A percentile compares a stretch with the other conserved stretches of the same genome.
Conservation (phyloP, 2,797 vertebrate species). For the Anguilla marmorata region DNA sequence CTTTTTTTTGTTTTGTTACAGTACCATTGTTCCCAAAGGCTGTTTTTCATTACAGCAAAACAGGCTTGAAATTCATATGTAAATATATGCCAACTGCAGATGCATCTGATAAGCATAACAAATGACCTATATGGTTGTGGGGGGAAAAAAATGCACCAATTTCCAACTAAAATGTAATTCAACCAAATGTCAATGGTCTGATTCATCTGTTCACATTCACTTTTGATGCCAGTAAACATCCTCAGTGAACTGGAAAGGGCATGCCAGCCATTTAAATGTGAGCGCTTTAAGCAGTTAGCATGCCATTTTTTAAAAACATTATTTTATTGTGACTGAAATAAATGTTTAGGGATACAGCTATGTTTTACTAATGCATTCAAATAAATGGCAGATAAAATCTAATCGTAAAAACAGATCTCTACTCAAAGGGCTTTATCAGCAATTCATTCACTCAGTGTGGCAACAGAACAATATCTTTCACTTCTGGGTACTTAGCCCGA, state of each 20-base stretch:
- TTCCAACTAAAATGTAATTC: not conserved
- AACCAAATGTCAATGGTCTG: not conserved
- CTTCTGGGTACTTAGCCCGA: not conserved
- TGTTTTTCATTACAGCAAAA: not conserved
- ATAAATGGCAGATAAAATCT: not conserved
- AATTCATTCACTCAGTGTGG: not conserved
- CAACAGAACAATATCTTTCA: not conserved
- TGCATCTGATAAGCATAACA: not conserved
- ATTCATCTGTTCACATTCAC: not conserved
- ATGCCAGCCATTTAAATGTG: not conserved
- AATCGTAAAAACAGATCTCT: not conserved
- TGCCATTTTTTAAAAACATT: not conserved
- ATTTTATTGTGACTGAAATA: not conserved
- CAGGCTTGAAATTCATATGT: not conserved
- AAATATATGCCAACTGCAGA: not conserved
- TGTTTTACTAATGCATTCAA: not conserved
- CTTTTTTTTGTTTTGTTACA: constrained; percentile 29
- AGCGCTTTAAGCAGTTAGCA: not conserved
- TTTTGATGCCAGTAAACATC: not conserved
- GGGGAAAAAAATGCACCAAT: not conserved
- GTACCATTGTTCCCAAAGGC: not conserved
- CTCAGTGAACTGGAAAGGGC: not conserved
- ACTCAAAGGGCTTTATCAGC: not conserved
- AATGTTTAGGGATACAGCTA: not conserved
- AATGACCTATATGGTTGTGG: not conserved